Conservation (phyloP, 2,888 invertebrate genomes). For the Hydropsyche betteni region DNA sequence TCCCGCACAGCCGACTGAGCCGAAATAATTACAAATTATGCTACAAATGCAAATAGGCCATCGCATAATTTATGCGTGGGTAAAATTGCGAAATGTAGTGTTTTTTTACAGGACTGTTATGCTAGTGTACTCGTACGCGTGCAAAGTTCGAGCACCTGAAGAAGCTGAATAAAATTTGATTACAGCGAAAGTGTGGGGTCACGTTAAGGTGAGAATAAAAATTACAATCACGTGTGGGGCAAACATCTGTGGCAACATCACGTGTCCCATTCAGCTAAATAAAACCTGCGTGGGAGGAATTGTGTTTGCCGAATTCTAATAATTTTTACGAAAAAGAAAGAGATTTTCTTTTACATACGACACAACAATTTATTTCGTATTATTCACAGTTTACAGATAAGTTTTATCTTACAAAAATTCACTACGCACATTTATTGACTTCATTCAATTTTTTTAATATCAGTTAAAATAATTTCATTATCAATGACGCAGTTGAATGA, state of each 20-base stretch:
- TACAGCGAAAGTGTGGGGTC: constrained; percentile 38
- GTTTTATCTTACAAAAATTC: too few species aligned
- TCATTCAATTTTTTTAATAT: too few species aligned
- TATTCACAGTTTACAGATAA: too few species aligned
- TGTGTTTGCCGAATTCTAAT: constrained; percentile 22
- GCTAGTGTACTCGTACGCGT: too few species aligned
- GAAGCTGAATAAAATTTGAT: constrained; percentile 45
- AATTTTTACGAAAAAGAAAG: background rate
- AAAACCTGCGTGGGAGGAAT: constrained; percentile 22
- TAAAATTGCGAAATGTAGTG: too few species aligned
- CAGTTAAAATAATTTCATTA: too few species aligned
- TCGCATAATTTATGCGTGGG: too few species aligned
- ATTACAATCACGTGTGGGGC: constrained; percentile 46
- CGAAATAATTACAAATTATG: constrained; percentile 17
- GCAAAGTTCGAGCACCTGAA: constrained; percentile 14
- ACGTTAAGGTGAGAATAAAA: constrained; percentile 43
- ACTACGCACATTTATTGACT: too few species aligned
- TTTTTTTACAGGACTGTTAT: too few species aligned
- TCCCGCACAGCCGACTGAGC: constrained; percentile 7
- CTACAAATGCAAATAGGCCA: constrained; percentile 8
- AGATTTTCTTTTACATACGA: too few species aligned
- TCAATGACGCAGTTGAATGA: too few species aligned
- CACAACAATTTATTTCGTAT: too few species aligned
- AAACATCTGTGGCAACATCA: constrained; percentile 46
- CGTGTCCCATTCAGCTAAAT: constrained; percentile 41